Evolutionary conservation across 2,113 vertebrate species (phyloP).

Genomic region (Centrocercus urophasianus): DNA sequence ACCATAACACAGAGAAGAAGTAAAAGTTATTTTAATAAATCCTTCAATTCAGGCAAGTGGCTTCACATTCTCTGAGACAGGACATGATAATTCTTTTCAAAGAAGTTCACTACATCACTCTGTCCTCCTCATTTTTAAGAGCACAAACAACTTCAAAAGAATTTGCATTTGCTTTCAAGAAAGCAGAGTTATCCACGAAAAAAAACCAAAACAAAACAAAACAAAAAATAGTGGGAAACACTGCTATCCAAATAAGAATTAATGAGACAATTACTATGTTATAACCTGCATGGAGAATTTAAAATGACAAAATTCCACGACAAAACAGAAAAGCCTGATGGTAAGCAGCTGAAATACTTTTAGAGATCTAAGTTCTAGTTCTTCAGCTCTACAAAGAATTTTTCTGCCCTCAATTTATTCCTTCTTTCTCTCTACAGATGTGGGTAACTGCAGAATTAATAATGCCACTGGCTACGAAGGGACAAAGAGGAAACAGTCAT

Average conservation of each 20-base stretch:
- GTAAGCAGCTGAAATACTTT: background rate
- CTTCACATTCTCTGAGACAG: background rate
- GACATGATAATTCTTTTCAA: accelerated
- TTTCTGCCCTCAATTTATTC: background rate
- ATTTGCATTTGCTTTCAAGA: background rate
- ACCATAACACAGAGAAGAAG: background rate
- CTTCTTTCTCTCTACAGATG: background rate
- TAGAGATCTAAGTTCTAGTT: background rate
- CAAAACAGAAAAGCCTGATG: background rate
- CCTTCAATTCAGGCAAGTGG: background rate
- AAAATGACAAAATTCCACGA: background rate
- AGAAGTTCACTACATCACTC: background rate
- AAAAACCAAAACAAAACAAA: background rate
- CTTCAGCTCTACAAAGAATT: background rate
- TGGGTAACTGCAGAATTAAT: background rate
- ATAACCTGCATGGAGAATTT: background rate
- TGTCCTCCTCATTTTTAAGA: background rate
- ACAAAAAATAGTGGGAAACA: background rate
- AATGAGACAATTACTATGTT: background rate
- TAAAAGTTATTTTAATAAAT: background rate
- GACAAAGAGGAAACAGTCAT: background rate
- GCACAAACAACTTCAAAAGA: background rate
- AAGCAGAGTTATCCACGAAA: background rate
- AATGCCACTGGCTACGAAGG: background rate
- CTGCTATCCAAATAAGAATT: background rate